Base-by-base conservation (phyloP, 92 coral and sea anemone species). In the Epizoanthus fatuus region DNA sequence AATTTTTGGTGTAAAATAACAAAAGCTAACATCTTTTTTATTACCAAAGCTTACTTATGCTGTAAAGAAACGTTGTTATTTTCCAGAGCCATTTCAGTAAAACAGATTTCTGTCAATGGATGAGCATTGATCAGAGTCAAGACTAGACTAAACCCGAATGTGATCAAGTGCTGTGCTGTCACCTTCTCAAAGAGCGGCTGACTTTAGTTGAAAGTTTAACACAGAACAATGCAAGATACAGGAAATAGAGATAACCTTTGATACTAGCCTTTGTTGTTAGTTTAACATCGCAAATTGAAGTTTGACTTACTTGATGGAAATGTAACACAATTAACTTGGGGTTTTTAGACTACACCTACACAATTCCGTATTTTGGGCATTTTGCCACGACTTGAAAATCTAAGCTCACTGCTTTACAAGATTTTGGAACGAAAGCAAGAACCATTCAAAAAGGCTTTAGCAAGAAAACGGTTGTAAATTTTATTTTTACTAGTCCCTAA, bases 371-470 rank as follows among this genome's bases (percentile, higher is more conserved):
- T 5, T 59, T 62, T 62, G 82, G 69, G 44, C 70, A 40, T 77
- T 77, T 58, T 59, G 82, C 82, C 82, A 75, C n/a, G 63, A 72
- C 40, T 35, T 11, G n/a, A n/a, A 75, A 75, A 57, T 75, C 82
- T 62, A 60, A 40, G 44, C 39, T 38, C 7, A 8, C 37, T 38
- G 20, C 19, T 7, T 22, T 55, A 60, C 42, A 42, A 5, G 53
- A 59, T 12, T 35, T 3, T 56, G 7, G 32, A 77, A 60, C 53
- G 63, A 42, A 14, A 39, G 20, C 70, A 12, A 14, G 17, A n/a
- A 32, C 57, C 82, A 35, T 47, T 3, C 62, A 52, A 60, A n/a
- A 15, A 42, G 3, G 13, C 19, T 40, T 77, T 49, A 49, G 13
- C 53, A 49, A 9, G 11, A 49, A 49, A 8, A 49, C 9, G 3